Conservation (phyloP, 2,888 invertebrate genomes). For the Chromoteleia sp. region DNA sequence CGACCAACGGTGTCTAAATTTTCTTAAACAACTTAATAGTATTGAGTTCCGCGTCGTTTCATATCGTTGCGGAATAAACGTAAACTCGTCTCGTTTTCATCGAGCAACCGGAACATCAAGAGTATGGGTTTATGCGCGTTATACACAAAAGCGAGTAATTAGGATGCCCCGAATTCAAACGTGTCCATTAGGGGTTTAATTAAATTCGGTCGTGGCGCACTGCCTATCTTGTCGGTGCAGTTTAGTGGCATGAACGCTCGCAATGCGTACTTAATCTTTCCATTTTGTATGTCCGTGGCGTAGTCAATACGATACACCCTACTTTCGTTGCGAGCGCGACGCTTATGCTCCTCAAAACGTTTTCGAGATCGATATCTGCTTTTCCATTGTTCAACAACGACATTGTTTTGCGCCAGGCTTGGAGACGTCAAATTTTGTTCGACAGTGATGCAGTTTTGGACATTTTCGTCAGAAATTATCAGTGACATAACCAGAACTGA, state of each 20-base stretch:
- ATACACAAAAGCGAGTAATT: constrained; percentile 63
- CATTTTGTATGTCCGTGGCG: constrained; percentile 39
- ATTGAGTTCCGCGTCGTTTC: constrained; percentile 13
- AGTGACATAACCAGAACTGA: no score
- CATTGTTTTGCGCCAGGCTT: constrained; percentile 20
- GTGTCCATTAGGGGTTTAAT: constrained; percentile 67
- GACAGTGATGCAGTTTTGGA: not conserved
- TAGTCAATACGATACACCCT: constrained; percentile 29
- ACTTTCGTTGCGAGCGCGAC: not conserved
- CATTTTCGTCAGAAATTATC: not conserved
- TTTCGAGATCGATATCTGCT: constrained; percentile 33
- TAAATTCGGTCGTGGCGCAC: constrained; percentile 54
- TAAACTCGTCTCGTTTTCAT: constrained; percentile 51
- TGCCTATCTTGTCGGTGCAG: constrained; percentile 63
- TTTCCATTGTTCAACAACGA: constrained; percentile 2
- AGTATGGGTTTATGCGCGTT: constrained; percentile 54
- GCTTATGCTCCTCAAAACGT: constrained; percentile 12
- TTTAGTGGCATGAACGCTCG: constrained; percentile 52
- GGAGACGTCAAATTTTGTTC: not conserved
- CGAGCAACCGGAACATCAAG: constrained; percentile 31
- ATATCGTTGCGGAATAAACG: constrained; percentile 39
- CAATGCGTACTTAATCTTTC: constrained; percentile 61
- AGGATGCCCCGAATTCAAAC: constrained; percentile 61
- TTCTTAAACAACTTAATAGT: constrained; percentile 10
- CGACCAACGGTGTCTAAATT: not conserved